Percentiles rank a stretch among this genome's conserved stretches.
phyloP scores from a whole-genome alignment of 1,140 invertebrate species.

The Bombus balteatus region DNA sequence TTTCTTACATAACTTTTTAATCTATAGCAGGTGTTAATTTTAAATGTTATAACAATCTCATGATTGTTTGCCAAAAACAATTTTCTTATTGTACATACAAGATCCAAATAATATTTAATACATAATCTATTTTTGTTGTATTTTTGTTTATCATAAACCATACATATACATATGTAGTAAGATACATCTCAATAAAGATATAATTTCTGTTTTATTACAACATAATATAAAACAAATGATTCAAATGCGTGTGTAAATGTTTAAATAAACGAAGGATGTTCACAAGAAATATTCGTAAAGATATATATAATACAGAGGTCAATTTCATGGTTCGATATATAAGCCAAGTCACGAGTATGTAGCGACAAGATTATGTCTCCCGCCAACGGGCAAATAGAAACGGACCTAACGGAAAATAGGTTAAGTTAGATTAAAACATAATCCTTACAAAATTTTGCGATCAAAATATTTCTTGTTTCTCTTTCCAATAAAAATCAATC shows the following conservation, averaged over 20 bases:
- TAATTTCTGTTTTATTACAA: not conserved
- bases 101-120: not conserved
- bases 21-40: constrained; percentile 28
- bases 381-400: constrained; percentile 26
- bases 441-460: not conserved
- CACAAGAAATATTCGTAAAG: not conserved
- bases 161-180: not conserved
- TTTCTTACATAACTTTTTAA: constrained; percentile 36
- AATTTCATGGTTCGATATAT: constrained; percentile 35
- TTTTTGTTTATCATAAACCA: not conserved
- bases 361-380: constrained; percentile 44
- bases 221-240: not conserved
- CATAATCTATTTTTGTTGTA: not conserved
- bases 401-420: constrained; percentile 26
- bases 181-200: not conserved
- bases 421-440: constrained; percentile 7
- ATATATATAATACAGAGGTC: constrained; percentile 35
- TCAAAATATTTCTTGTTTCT: not conserved
- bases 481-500: not conserved
- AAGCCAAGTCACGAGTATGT: constrained; percentile 42
- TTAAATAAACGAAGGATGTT: not conserved
- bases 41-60: constrained; percentile 24
- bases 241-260: not conserved
- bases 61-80: not conserved
- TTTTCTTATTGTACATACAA: not conserved